A percentile compares a stretch with the other conserved stretches of the same genome.
Conservation (phyloP, 2,888 invertebrate genomes). For the Pherbina coryleti region DNA sequence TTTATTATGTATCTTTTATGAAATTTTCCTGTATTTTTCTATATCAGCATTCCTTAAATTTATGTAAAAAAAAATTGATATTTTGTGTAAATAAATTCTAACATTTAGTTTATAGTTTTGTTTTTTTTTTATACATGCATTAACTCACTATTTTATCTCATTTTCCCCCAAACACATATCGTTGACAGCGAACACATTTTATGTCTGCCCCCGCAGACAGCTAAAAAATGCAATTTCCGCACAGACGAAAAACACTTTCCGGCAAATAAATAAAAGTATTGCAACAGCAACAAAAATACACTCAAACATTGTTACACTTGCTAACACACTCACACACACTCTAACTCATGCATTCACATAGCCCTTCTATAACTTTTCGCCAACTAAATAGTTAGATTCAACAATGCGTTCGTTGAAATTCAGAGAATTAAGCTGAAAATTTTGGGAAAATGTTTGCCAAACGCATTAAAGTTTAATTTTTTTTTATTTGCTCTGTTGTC, state of each 20-base stretch:
- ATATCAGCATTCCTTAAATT: too few relatives aligned
- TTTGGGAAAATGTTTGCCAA: slow-evolving; percentile 63
- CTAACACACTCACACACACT: slow-evolving; percentile 3
- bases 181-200: slow-evolving; percentile 2
- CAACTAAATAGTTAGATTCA: slow-evolving; percentile 50
- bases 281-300: slow-evolving; percentile 32
- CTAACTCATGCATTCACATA: slow-evolving; percentile 34
- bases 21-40: too few relatives aligned
- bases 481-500: slow-evolving; percentile 44
- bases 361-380: slow-evolving; percentile 52
- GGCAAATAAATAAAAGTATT: slow-evolving; percentile 46
- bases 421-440: slow-evolving; percentile 46
- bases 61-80: too few relatives aligned
- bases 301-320: background rate
- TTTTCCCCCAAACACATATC: background rate
- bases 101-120: too few relatives aligned
- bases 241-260: slow-evolving; percentile 66
- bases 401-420: slow-evolving; percentile 41
- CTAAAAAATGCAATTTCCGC: slow-evolving; percentile 64
- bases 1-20: too few relatives aligned
- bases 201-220: background rate
- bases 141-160: too few relatives aligned
- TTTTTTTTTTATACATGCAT: too few relatives aligned
- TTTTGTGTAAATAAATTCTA: too few relatives aligned
- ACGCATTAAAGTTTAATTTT: slow-evolving; percentile 67